Conservation (phyloP, 2,113 vertebrate species). For the Eulemur macaco region DNA sequence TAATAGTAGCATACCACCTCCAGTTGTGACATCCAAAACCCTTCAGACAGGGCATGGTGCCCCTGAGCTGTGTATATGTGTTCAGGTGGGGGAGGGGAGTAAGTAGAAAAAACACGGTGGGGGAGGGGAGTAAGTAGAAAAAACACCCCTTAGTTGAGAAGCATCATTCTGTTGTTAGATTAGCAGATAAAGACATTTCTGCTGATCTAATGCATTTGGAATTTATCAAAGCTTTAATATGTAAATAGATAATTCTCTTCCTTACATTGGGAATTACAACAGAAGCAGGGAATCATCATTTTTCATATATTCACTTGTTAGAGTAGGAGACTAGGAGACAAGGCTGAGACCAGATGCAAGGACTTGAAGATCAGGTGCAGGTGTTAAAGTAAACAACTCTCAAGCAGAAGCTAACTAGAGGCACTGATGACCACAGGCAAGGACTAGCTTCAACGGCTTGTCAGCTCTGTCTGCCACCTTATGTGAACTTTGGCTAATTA, state of each 20-base stretch:
- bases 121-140: neutral
- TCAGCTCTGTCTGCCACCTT: no score
- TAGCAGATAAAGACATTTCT: neutral
- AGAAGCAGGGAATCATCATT: neutral
- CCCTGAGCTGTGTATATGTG: neutral
- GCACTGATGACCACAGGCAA: no score
- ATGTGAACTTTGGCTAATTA: no score
- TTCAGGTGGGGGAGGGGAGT: no score
- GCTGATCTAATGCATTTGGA: neutral
- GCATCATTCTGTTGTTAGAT: neutral
- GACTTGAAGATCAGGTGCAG: no score
- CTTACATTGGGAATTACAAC: neutral
- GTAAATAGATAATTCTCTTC: neutral
- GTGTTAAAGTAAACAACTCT: no score
- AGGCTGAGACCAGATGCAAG: no score
- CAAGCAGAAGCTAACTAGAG: no score
- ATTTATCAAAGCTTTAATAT: neutral
- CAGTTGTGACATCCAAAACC: neutral
- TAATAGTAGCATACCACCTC: neutral
- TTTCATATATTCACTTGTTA: neutral
- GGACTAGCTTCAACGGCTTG: no score
- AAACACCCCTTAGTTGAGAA: fast-evolving
- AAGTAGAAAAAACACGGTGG: no score
- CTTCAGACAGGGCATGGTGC: neutral
- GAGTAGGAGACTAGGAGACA: no score